Evolutionary conservation across 2,113 vertebrate genomes (phyloP).

Genomic region (Amphiprion ocellaris): DNA sequence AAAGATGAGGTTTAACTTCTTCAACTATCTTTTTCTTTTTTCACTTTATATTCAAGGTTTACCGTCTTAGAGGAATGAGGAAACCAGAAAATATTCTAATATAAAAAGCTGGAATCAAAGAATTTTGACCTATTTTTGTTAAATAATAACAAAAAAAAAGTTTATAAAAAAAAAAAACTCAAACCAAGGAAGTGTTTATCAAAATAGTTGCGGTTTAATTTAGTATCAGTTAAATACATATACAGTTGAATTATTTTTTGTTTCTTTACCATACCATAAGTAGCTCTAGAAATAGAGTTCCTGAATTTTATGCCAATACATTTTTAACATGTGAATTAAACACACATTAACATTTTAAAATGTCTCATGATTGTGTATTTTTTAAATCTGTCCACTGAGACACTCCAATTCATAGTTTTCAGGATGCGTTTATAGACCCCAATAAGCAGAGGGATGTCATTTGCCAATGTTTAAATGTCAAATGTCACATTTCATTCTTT

Average conservation of each 20-base stretch:
- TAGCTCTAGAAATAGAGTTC: slow-evolving; percentile 1
- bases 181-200: too few species aligned
- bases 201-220: too few species aligned
- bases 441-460: background rate
- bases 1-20: too few species aligned
- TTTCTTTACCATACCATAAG: slow-evolving; percentile 17
- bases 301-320: background rate
- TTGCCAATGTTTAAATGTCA: background rate
- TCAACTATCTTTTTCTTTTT: too few species aligned
- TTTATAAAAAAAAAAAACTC: too few species aligned
- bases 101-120: too few species aligned
- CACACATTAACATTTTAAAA: background rate
- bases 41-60: too few species aligned
- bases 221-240: slow-evolving; percentile 27
- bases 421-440: background rate
- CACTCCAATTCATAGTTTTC: background rate
- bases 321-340: slow-evolving; percentile 11
- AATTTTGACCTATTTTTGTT: too few species aligned
- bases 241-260: background rate
- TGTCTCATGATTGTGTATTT: background rate
- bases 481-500: background rate
- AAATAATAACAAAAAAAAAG: too few species aligned
- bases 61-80: too few species aligned
- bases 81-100: too few species aligned
- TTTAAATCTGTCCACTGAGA: background rate